Percentiles rank a stretch among this genome's conserved stretches.
Conservation (phyloP, 2,797 vertebrate species). For the Threskiornis aethiopicus region DNA sequence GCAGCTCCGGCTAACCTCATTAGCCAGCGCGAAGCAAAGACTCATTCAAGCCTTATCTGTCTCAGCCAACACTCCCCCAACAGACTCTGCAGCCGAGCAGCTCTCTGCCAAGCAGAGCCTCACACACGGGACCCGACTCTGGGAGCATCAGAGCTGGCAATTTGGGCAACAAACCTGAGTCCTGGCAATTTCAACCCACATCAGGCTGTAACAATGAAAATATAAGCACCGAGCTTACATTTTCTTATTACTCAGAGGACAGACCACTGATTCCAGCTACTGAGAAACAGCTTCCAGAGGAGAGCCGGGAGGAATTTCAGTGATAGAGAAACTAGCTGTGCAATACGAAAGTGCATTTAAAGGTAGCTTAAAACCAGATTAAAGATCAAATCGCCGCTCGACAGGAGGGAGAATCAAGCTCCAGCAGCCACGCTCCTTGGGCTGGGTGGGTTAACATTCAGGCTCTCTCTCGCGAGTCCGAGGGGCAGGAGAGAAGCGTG, state of each 20-base stretch:
- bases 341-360: conserved; percentile 77
- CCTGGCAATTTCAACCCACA: not conserved
- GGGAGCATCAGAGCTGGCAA: conserved; percentile 41
- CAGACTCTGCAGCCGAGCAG: not conserved
- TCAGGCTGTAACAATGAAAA: conserved; percentile 24
- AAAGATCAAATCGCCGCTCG: conserved; percentile 70
- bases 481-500: conserved; percentile 70
- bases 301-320: conserved; percentile 52
- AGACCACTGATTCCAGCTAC: conserved; percentile 49
- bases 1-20: not conserved
- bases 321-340: conserved; percentile 73
- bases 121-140: not conserved
- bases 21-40: not conserved
- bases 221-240: conserved; percentile 55
- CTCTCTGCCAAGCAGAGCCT: not conserved
- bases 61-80: not conserved
- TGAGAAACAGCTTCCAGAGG: conserved; percentile 44
- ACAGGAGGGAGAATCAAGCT: conserved; percentile 59
- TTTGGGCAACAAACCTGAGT: not conserved
- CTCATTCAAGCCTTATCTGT: not conserved
- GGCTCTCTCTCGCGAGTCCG: conserved; percentile 71
- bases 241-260: conserved; percentile 35
- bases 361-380: conserved; percentile 74
- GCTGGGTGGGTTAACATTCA: conserved; percentile 66
- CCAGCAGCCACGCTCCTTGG: conserved; percentile 53